Base-by-base conservation (phyloP, 2,113 vertebrate genomes). In the Rhagologus leucostigma region DNA sequence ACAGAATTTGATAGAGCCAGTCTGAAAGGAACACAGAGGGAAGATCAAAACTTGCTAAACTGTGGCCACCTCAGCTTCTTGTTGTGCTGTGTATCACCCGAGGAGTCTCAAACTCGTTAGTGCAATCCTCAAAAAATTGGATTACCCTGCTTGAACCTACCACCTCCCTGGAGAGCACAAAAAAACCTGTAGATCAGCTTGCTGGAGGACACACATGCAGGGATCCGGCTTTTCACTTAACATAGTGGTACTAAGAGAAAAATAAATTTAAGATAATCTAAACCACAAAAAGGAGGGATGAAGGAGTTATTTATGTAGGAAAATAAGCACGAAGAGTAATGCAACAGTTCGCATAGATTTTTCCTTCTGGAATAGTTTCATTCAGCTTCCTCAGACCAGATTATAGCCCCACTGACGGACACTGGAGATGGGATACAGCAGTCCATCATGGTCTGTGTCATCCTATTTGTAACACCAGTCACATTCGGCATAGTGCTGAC, bases 61-160 rank as follows among this genome's bases (percentile, higher is more conserved):
- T 42, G 42, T 2, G 6, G 10, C 21, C 32, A 50, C 30, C 9
- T 70, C 35, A 30, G 50, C 18, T 63, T 77, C 46, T 23, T 8
- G 0, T 39, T 53, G 10, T 29, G 10, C 64, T 55, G 18, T 23
- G 11, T 41, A 57, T 6, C 13, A 41, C 27, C 15, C 1, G 0
- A 78, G 17, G 16, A 41, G 16, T 35, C 16, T 89, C 37, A 50
- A 35, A 91, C 4, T 13, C 37, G 16, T 26, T 46, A 71, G 10
- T 4, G 20, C 18, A 86, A 44, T 32, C 30, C 24, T 47, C 39
- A 46, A 81, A 87, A 70, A 53, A 53, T 0, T 20, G 13, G 18
- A 84, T 53, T 69, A 59, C 24, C 7, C 41, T 65, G 9, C 6
- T 78, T 65, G 30, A 30, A 47, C 4, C 5, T 62, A 62, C 12